Evolutionary conservation across 2,888 invertebrate species (phyloP).

Genomic region (Hirtodrosophila alboralis): DNA sequence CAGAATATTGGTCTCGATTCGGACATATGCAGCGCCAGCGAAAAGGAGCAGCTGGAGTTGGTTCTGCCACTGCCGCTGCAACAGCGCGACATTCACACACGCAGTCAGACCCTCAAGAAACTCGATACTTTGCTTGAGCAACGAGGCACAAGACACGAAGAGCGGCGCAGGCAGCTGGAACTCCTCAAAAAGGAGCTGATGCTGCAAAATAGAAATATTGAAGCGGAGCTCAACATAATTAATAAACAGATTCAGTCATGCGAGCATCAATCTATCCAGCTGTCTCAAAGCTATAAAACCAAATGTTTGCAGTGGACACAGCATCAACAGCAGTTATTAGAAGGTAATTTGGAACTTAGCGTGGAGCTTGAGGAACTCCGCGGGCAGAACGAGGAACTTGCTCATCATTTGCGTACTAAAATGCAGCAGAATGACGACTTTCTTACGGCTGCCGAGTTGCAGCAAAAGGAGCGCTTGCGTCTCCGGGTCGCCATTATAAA

Average conservation of each 20-base stretch:
- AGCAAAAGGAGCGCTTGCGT: slow-evolving; percentile 33
- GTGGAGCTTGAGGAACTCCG: slow-evolving; percentile 27
- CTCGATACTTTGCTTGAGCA: slow-evolving; percentile 29
- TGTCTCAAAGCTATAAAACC: slow-evolving; percentile 26
- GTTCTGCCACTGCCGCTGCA: slow-evolving; percentile 49
- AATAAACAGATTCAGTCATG: slow-evolving; percentile 23
- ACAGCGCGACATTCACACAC: slow-evolving; percentile 25
- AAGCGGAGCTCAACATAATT: slow-evolving; percentile 14
- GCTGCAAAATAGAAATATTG: slow-evolving; percentile 11
- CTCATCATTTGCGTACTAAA: slow-evolving; percentile 11
- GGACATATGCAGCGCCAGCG: slow-evolving; percentile 38
- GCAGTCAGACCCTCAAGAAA: slow-evolving; percentile 23
- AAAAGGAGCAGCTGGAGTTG: slow-evolving; percentile 53
- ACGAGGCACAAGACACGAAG: slow-evolving; percentile 15
- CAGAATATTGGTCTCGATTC: slow-evolving; percentile 63
- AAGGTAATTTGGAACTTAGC: slow-evolving; percentile 13
- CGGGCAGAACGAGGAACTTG: slow-evolving; percentile 7
- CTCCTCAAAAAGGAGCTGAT: slow-evolving; percentile 26
- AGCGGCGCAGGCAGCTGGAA: slow-evolving; percentile 36
- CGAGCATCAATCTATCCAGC: slow-evolving; percentile 29
- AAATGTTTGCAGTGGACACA: slow-evolving; percentile 19
- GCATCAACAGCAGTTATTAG: slow-evolving; percentile 34
- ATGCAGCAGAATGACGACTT: slow-evolving; percentile 43
- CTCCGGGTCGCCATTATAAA: slow-evolving; percentile 7
- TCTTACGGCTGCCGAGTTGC: slow-evolving; percentile 51